Evolutionary conservation across 2,797 vertebrate genomes (phyloP), one percentile per base, ranked within the genome.

Genomic region (Eulemur rubriventer): DNA sequence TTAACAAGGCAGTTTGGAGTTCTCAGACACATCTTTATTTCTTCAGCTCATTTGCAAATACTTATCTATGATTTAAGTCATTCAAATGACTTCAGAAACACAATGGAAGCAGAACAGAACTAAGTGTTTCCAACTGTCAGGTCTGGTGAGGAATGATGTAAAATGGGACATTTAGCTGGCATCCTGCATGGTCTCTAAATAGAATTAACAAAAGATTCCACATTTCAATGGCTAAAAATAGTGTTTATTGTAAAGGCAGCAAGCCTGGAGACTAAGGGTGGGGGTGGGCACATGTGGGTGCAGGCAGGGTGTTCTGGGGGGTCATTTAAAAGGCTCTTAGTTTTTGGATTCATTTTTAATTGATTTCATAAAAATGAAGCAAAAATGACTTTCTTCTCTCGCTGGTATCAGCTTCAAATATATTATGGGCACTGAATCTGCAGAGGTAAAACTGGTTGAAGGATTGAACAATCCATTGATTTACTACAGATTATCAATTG

Each of bases 21-120:
- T 93, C 97, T 83, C 61, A 55, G 0, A 33, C 92, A 84, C 4
- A 30, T 96, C 43, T 43, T 92, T 95, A 92, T 69, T 86, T 83
- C 55, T 87, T 93, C 87, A 97, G 72, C 52, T 96, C 55, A 84
- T 96, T 96, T 67, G 83, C 78, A 96, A 84, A 96, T 80, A 59
- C 2, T 90, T 96, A 92, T 92, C 97, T 67, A 52, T 93, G 93
- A 80, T 41, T 97, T 93, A 41, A 96, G 81, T 93, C 95, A 92
- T 96, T 97, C 95, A 94, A 95, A 85, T 96, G 85, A 46, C 57
- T 97, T 95, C 82, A 97, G 96, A 85, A 95, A 81, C 57, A 57
- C 43, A 84, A 93, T 50, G 90, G 96, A 97, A 97, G 55, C 97
- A 97, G 97, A 98, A 94, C 97, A 98, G 97, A 98, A 98, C 95